Percentiles rank a stretch among this genome's conserved stretches.
These are phyloP conservation scores for Monodelphis domestica DNA, from an alignment of 2,797 vertebrate genomes.

Conservation along the genomic window DNA sequence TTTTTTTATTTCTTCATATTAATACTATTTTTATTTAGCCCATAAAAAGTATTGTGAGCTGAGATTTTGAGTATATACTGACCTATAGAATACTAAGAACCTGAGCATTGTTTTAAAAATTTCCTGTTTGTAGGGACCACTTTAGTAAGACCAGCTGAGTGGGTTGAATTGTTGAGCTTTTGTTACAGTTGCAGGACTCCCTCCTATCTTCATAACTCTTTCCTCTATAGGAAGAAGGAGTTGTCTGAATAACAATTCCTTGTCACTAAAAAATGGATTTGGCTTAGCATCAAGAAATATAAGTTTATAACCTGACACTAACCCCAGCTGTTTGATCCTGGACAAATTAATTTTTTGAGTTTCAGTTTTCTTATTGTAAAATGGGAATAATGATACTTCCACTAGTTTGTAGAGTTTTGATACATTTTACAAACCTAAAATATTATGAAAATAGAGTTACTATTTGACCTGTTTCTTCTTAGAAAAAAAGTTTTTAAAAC, in stretches of 20 bases:
- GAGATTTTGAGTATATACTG: not conserved
- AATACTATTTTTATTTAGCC: not conserved
- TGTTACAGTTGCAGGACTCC: not conserved
- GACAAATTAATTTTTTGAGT: not conserved
- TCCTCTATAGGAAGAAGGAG: not conserved
- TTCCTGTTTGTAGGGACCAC: not conserved
- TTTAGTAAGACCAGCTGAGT: not conserved
- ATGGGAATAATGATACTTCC: not conserved
- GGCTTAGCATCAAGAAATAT: not conserved
- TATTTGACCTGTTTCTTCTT: not conserved
- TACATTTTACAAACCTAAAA: not conserved
- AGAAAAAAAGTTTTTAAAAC: not conserved
- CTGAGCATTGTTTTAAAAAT: not conserved
- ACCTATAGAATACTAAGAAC: not conserved
- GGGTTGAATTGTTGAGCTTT: not conserved
- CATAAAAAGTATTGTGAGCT: not conserved
- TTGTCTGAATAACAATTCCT: not conserved
- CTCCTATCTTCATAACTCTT: not conserved
- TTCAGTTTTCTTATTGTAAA: not conserved
- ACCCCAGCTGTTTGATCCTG: not conserved
- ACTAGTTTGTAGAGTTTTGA: not conserved
- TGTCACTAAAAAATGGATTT: not conserved
- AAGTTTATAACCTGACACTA: not conserved
- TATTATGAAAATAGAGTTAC: not conserved
- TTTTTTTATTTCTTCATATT: not conserved